Evolutionary conservation across 2,113 vertebrate genomes (phyloP), one percentile per base, ranked within the genome.

Genomic region (Actenoides hombroni): DNA sequence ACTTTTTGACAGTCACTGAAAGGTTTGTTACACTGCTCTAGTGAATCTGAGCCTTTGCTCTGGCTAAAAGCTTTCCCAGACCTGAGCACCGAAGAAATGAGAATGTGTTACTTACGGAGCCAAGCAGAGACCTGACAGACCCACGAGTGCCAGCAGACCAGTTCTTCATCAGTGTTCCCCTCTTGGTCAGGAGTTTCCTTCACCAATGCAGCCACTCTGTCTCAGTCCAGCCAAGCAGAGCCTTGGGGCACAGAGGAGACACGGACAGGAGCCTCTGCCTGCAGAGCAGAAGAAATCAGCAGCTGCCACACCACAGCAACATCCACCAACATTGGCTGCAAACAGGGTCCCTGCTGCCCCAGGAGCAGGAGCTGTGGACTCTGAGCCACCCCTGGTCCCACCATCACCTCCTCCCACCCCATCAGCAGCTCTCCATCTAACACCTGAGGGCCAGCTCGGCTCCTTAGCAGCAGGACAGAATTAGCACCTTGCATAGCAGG

Each of bases 201-300:
- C 56, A 37, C 13, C 21, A 6, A 40, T 42, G 31, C 0, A 0
- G 11, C 29, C 6, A 0, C 33, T 24, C 29, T 7, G 15, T 12
- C 60, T 21, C 31, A 12, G 56, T 11, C 28, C 37, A 29, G 61
- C 31, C 44, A 31, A 21, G 13, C 37, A 46, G 31, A 54, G 53
- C 60, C 48, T 16, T 31, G 2, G 20, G 25, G 20, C 9, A 11
- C 48, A 37, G 39, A 31, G 39, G 13, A 20, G 20, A 3, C 42
- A 25, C 5, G 0, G 0, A 11, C 1, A 6, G 0, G 8, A 67
- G 25, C 29, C 39, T 20, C 31, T 26, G 12, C 28, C 28, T 0
- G 0, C 31, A 21, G 20, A 6, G 26, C 29, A 29, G 24, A 56
- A 54, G 29, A 56, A 35, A 13, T 14, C 35, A 64, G 21, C 49